A percentile compares a stretch with the other conserved stretches of the same genome.
These are phyloP conservation scores for Anas georgica DNA, from an alignment of 2,797 vertebrate species.

Conservation along the genomic window DNA sequence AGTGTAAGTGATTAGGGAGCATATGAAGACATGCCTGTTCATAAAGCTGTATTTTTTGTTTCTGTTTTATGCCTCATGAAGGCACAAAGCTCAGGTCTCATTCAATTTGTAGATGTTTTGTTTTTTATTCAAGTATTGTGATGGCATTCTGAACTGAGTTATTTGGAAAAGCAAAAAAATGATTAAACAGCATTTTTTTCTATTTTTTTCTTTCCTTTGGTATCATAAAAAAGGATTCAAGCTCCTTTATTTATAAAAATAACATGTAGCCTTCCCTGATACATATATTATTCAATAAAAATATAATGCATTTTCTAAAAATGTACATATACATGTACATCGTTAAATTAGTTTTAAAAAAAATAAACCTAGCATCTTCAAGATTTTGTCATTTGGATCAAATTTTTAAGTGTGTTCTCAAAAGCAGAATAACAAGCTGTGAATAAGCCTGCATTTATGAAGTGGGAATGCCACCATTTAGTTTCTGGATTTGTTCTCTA, in stretches of 20 bases:
- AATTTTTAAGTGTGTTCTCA: not conserved
- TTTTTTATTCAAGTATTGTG: not conserved
- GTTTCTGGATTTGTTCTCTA: not conserved
- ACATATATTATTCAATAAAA: not conserved
- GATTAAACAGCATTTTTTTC: not conserved
- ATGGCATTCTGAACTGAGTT: not conserved
- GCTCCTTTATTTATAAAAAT: not conserved
- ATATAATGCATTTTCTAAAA: not conserved
- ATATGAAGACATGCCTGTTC: not conserved
- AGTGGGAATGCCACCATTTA: not conserved
- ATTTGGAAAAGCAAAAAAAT: not conserved
- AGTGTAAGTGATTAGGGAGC: not conserved
- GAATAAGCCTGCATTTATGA: not conserved
- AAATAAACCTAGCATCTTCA: not conserved
- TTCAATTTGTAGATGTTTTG: rapidly evolving
- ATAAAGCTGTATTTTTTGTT: not conserved
- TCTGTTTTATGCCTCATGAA: not conserved
- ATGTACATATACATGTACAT: not conserved
- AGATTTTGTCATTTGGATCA: not conserved
- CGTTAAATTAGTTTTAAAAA: not conserved
- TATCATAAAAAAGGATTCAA: not conserved
- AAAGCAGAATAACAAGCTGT: not conserved
- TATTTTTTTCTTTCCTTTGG: not conserved
- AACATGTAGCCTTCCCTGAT: not conserved
- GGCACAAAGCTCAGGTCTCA: not conserved